These are phyloP conservation scores for Hofmannophila pseudospretella DNA, from an alignment of 2,888 invertebrate species.

Conservation along the genomic window DNA sequence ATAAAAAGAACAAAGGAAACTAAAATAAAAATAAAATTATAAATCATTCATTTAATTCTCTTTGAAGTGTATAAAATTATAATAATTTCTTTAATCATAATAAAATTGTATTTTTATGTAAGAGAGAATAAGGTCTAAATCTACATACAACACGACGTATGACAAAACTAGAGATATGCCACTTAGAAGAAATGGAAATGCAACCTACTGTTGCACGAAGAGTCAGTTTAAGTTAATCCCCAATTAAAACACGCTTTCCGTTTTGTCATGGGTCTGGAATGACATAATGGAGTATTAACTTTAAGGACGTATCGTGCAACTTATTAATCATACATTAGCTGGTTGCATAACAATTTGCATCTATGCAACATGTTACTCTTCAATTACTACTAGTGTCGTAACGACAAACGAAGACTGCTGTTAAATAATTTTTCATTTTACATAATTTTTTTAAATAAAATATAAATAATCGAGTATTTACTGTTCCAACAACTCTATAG, in stretches of 20 bases:
- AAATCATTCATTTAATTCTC: conserved; percentile 71
- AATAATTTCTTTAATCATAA: conserved; percentile 57
- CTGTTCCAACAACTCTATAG: conserved; percentile 67
- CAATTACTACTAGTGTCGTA: conserved; percentile 49
- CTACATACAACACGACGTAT: conserved; percentile 64
- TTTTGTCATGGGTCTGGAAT: too few relatives aligned
- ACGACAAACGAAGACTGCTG: conserved; percentile 53
- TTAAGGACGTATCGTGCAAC: too few relatives aligned
- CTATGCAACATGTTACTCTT: conserved; percentile 27
- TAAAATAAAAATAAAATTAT: conserved; percentile 53
- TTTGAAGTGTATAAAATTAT: conserved; percentile 65
- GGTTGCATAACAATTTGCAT: conserved; percentile 10
- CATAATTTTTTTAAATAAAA: conserved; percentile 68
- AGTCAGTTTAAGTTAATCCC: too few relatives aligned
- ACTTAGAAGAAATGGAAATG: background rate
- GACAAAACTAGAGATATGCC: background rate
- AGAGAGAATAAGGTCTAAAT: conserved; percentile 62
- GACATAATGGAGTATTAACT: too few relatives aligned
- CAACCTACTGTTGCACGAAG: too few relatives aligned
- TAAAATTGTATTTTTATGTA: conserved; percentile 52
- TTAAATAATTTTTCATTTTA: conserved; percentile 60
- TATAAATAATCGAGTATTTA: conserved; percentile 77
- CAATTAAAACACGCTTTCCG: too few relatives aligned
- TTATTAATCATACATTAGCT: too few relatives aligned
- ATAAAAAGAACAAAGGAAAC: conserved; percentile 33